phyloP scores from a whole-genome alignment of 2,888 invertebrate species.

The Callinectes sapidus region DNA sequence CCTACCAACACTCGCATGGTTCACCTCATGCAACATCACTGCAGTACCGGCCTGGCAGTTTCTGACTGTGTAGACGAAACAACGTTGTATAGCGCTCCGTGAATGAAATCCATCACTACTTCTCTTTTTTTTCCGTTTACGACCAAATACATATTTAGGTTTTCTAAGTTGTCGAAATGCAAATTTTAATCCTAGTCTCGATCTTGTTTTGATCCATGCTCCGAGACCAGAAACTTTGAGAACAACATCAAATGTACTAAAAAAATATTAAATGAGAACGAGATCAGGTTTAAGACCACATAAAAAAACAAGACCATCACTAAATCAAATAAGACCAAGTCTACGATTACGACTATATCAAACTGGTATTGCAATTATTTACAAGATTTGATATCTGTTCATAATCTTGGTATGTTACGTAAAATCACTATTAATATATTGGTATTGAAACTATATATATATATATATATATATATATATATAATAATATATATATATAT shows the following conservation, averaged over 20 bases:
- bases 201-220: not conserved
- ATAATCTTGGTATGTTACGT: not conserved
- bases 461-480: too few relatives aligned
- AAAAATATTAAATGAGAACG: not conserved
- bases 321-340: too few relatives aligned
- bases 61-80: not conserved
- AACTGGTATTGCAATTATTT: too few relatives aligned
- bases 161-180: not conserved
- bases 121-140: not conserved
- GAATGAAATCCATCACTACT: not conserved
- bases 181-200: not conserved
- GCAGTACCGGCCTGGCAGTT: not conserved
- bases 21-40: not conserved
- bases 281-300: not conserved
- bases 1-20: not conserved
- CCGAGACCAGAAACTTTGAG: not conserved
- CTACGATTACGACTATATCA: too few relatives aligned
- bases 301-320: not conserved
- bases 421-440: not conserved
- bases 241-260: not conserved
- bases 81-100: not conserved
- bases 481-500: too few relatives aligned
- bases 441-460: too few relatives aligned
- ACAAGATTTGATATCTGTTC: too few relatives aligned
- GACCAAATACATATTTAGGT: not conserved